Base-by-base conservation (phyloP, 1,140 invertebrate genomes). In the Eciton burchellii region DNA sequence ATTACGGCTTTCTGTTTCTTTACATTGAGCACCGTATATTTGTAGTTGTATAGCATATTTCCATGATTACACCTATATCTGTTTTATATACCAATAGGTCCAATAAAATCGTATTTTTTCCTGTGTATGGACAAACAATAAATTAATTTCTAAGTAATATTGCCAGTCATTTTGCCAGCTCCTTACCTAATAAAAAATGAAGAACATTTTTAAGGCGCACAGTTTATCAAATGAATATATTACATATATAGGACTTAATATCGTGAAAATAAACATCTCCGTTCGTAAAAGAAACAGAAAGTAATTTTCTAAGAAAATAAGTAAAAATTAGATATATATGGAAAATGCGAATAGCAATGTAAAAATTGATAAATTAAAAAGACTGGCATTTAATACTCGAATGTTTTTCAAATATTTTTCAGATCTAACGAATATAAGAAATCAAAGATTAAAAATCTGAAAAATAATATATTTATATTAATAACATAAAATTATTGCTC, bases 141-240 rank as follows among this genome's bases (percentile, higher is more conserved):
- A 88, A 88, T 88, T 88, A 79, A 88, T 88, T 88, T 88, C 43
- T 83, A 88, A 88, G 65, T 88, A 88, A 72, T 85, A 79, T 43
- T 21, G 35, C 3, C 19, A 70, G 3, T 79, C 8, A 29, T 14
- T 77, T 65, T 41, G 43, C 41, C 35, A 35, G 4, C 0, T 70
- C 49, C 63, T 68, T 68, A n/a, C 63, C 65, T n/a, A 76, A 49
- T 6, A 8, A 63, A 2, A 1, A 21, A 0, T 49, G 43, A 63
- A 74, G 11, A 52, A 26, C 49, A 8, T 47, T 63, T 63, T 41
- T 54, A 76, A 24, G n/a, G 4, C 19, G 1, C 45, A 16, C 11
- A 43, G 47, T 35, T 19, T 6, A 62, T 29, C 16, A 63, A 26
- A 35, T 60, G n/a, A 60, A 60, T 47, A 35, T 35, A 2, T 35